Base-by-base conservation (phyloP, 2,113 vertebrate species). In the Catharus bicknelli region DNA sequence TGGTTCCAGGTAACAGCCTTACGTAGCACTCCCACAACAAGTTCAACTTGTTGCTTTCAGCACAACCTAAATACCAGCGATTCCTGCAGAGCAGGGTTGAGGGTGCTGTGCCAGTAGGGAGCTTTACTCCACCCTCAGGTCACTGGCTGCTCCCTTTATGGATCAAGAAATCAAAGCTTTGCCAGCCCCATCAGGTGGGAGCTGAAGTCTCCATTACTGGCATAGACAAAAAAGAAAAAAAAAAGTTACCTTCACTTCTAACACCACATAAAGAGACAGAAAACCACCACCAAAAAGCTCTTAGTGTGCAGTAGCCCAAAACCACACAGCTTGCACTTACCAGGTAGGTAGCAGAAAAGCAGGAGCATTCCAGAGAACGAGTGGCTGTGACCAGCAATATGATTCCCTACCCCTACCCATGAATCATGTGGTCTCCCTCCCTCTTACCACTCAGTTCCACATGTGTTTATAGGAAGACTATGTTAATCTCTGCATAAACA, bases 81-180 rank as follows among this genome's bases (percentile, higher is more conserved):
- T 83, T 92, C 92, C 89, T 79, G 91, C 91, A 45, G 85, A 79
- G 88, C 86, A 88, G 67, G 90, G 87, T 7, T 43, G 87, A 86
- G 64, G 54, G 18, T 51, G 80, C 86, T 29, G 42, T 63, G 83
- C 94, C 94, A 95, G 58, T 4, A 81, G 74, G 25, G 90, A 95
- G 66, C 50, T 79, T 59, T 43, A 16, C 78, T 93, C 93, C 88
- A 83, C 88, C 91, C 89, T 16, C n/a, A 95, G 89, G 90, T 95
- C 84, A 84, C 63, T 21, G 68, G 88, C 73, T 22, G 8, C 68
- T 89, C 72, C 68, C 83, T 93, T 58, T 7, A 2, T 9, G 59
- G 2, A 42, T 11, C 63, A 27, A 80, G 63, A 85, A 95, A 90
- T 74, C 16, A 0, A 90, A 93, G 78, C 50, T 64, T 87, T 53